phyloP scores from a whole-genome alignment of 2,888 invertebrate species.

The Dermolepida albohirtum region DNA sequence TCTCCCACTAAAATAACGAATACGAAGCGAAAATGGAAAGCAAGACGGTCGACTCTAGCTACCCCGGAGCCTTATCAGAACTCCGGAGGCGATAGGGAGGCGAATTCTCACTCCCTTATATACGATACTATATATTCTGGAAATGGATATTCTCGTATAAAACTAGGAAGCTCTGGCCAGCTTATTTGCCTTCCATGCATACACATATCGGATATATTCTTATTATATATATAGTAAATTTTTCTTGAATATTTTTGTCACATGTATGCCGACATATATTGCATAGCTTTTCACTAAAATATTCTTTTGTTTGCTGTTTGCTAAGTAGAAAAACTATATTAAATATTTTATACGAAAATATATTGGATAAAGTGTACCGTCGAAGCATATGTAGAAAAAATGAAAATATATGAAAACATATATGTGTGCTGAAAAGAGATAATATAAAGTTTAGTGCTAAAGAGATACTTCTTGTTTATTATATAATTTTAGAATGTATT shows the following conservation, averaged over 20 bases:
- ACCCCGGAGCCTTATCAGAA: constrained; percentile 63
- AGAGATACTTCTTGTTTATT: too few relatives aligned
- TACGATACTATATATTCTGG: constrained; percentile 46
- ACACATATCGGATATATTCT: constrained; percentile 39
- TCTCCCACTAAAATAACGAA: constrained; percentile 45
- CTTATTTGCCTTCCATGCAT: constrained; percentile 48
- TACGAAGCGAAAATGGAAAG: constrained; percentile 35
- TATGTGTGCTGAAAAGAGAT: too few relatives aligned
- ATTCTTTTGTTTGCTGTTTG: constrained; percentile 9
- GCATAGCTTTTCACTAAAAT: neutral
- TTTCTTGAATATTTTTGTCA: constrained; percentile 28
- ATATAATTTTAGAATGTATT: too few relatives aligned
- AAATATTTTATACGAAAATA: constrained; percentile 22
- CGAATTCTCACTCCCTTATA: constrained; percentile 59
- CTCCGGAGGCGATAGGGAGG: constrained; percentile 60
- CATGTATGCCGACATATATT: constrained; percentile 14
- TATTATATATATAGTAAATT: constrained; percentile 31
- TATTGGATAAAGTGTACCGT: neutral
- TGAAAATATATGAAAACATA: neutral
- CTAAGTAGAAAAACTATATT: constrained; percentile 29
- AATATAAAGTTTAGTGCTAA: too few relatives aligned
- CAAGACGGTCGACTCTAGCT: constrained; percentile 53
- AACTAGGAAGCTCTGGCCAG: constrained; percentile 48
- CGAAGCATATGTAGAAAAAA: neutral
- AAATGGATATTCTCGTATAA: constrained; percentile 45